Conservation (phyloP, 2,113 vertebrate species). For the Sprattus sprattus region DNA sequence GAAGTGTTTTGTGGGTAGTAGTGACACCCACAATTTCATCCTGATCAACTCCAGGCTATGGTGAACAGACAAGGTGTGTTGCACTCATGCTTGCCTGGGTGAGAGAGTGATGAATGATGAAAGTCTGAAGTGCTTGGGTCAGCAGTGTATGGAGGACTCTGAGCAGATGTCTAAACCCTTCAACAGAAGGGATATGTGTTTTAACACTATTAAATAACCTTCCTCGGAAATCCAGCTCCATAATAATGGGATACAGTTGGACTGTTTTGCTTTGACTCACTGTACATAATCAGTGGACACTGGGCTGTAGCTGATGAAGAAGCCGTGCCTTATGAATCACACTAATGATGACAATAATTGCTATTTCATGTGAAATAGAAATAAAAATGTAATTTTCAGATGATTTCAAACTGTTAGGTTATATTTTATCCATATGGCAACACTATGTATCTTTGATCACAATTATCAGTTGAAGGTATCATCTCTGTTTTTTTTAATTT, state of each 20-base stretch:
- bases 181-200: neutral
- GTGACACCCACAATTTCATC: neutral
- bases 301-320: neutral
- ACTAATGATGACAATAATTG: conserved; percentile 14
- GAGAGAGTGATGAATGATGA: neutral
- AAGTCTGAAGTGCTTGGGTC: neutral
- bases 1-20: neutral
- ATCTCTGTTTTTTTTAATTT: neutral
- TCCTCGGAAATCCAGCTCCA: neutral
- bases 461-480: neutral
- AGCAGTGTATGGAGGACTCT: neutral
- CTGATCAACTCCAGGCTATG: neutral
- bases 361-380: neutral
- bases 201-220: neutral
- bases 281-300: neutral
- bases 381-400: neutral
- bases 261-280: neutral
- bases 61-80: conserved; percentile 5
- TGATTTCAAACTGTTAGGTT: neutral
- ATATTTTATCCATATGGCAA: neutral
- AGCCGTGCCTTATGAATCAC: neutral
- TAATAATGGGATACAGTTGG: conserved; percentile 1
- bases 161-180: neutral
- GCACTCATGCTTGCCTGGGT: neutral
- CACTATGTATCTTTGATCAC: neutral